Conservation (phyloP, 2,113 vertebrate species). For the Bubo bubo region DNA sequence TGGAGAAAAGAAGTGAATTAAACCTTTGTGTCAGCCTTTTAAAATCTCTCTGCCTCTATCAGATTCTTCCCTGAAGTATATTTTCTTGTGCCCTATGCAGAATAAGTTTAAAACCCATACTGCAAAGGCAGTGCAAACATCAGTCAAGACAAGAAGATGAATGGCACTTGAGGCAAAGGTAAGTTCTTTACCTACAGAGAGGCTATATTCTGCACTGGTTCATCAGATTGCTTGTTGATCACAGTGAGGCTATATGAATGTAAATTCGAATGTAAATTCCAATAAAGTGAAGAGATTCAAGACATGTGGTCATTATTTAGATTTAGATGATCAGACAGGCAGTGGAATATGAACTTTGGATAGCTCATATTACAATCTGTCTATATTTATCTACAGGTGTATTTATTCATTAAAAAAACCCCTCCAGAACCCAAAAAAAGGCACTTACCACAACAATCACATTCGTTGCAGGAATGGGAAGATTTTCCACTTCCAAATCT, state of each 20-base stretch:
- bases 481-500: conserved; percentile 81
- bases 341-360: not conserved
- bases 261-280: not conserved
- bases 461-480: conserved; percentile 74
- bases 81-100: not conserved
- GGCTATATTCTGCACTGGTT: not conserved
- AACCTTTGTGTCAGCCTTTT: not conserved
- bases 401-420: not conserved
- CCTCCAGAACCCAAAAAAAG: not conserved
- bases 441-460: conserved; percentile 82
- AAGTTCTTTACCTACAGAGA: not conserved
- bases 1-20: not conserved
- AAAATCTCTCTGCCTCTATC: not conserved
- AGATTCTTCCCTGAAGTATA: not conserved
- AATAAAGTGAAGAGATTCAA: not conserved
- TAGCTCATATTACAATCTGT: not conserved
- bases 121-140: not conserved
- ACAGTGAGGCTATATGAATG: not conserved
- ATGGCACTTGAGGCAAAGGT: not conserved
- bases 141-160: not conserved
- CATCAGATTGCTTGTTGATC: not conserved
- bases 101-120: not conserved
- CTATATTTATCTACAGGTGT: not conserved
- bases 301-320: not conserved
- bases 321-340: not conserved